Evolutionary conservation across 2,113 vertebrate species (phyloP).

Genomic region (Neoarius graeffei): DNA sequence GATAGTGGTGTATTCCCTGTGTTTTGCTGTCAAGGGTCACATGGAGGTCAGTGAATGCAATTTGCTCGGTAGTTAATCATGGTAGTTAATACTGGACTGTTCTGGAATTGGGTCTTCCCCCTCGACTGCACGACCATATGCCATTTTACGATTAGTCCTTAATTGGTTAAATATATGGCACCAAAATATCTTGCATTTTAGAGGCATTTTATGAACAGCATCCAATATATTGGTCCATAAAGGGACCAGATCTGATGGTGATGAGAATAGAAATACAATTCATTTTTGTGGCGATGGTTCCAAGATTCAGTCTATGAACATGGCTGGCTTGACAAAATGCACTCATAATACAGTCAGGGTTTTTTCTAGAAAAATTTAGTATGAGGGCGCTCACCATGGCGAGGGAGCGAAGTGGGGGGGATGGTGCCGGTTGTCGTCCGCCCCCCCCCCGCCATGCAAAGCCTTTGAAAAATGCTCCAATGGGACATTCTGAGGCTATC

Average conservation of each 20-base stretch:
- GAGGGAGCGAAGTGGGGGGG: no score
- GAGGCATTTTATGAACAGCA: background rate
- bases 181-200: background rate
- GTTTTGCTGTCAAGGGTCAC: conserved; percentile 3
- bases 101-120: background rate
- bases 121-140: no score
- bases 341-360: background rate
- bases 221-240: background rate
- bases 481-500: no score
- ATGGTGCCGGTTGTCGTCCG: no score
- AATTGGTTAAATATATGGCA: background rate
- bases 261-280: background rate
- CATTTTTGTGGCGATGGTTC: background rate
- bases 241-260: background rate
- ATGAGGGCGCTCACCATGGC: no score
- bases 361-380: no score
- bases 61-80: background rate
- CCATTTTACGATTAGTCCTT: background rate
- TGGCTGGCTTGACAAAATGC: background rate
- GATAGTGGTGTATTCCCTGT: background rate
- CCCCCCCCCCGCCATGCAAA: no score
- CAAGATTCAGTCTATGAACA: background rate
- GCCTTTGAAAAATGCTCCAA: no score
- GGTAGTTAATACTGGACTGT: background rate
- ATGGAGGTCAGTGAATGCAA: conserved; percentile 1